Evolutionary conservation across 1,140 invertebrate genomes (phyloP), one percentile per base, ranked within the genome.

Genomic region (Drosophila yakuba): DNA sequence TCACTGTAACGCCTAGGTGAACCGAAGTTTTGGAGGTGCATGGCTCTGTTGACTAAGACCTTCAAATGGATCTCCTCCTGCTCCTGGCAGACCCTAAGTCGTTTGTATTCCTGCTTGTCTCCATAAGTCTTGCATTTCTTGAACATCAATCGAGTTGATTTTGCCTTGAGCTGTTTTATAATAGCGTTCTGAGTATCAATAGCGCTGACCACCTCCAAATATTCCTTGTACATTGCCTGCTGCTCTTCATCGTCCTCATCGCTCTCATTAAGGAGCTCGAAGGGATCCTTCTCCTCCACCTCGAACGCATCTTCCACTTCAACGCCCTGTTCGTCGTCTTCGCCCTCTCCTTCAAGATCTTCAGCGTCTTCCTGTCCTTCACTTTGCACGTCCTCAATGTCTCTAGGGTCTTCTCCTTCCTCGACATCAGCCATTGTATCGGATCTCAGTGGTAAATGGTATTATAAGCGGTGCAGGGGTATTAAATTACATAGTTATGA

Each of bases 1-100:
- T 66, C 63, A 0, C 47, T 50, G 20, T 86, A 89, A 2, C 36
- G 11, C 4, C 83, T 39, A 1, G 58, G 47, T 0, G 83, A 83
- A 5, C 83, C 83, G 17, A 59, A 72, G 28, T 86, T 86, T 17
- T 86, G 83, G 20, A 86, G 39, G 7, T 66, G 67, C 1, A 73
- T 12, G 0, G 80, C 76, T 3, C 84, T 71, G 47, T 77, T 88
- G 10, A 79, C 69, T 57, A 86, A 72, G 0, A 14, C 28, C 2
- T 52, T 50, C 4, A 86, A 20, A 25, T 54, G 57, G 1, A 83
- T 25, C 6, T 76, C 57, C 48, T 88, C 79, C 39, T 77, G 67
- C 23, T 79, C 71, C 4, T 66, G 47, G 4, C 79, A 89, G 1
- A 32, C 45, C 10, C 25, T 36, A 1, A 86, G 20, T 3, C 25